A percentile compares a stretch with the other conserved stretches of the same genome.
Conservation (phyloP, 2,888 invertebrate genomes). For the Epiblema foenella region DNA sequence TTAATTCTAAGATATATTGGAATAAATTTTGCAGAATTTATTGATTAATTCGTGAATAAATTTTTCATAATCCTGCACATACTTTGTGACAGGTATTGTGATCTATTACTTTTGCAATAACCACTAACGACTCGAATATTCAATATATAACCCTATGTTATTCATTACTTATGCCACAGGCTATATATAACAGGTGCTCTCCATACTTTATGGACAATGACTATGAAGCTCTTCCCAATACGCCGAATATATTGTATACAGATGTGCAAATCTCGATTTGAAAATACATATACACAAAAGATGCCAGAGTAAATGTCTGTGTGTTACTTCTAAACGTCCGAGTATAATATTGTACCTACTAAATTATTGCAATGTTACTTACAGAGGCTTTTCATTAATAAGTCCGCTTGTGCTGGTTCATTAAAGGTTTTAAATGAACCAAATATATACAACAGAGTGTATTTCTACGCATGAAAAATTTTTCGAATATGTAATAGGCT, state of each 20-base stretch:
- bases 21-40: slow-evolving; percentile 44
- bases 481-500: slow-evolving; percentile 82
- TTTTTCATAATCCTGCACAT: slow-evolving; percentile 39
- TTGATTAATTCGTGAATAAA: slow-evolving; percentile 40
- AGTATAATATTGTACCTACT: slow-evolving; percentile 66
- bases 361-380: slow-evolving; percentile 73
- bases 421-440: slow-evolving; percentile 54
- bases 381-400: slow-evolving; percentile 65
- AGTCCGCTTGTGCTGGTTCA: slow-evolving; percentile 44
- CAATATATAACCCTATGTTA: slow-evolving; percentile 39
- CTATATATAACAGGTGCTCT: slow-evolving; percentile 42
- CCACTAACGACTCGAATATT: slow-evolving; percentile 44
- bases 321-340: slow-evolving; percentile 64
- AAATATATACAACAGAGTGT: slow-evolving; percentile 58
- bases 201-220: slow-evolving; percentile 39
- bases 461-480: slow-evolving; percentile 66
- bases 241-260: slow-evolving; percentile 43
- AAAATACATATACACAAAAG: slow-evolving; percentile 70
- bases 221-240: slow-evolving; percentile 42
- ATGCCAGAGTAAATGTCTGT: slow-evolving; percentile 71
- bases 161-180: slow-evolving; percentile 39
- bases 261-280: slow-evolving; percentile 41
- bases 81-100: slow-evolving; percentile 47
- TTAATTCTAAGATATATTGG: slow-evolving; percentile 38
- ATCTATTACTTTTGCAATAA: slow-evolving; percentile 44